Percentiles rank a stretch among this genome's conserved stretches.
Evolutionary conservation across 2,888 invertebrate species (phyloP).

Genomic region (Yponomeuta sedellus): DNA sequence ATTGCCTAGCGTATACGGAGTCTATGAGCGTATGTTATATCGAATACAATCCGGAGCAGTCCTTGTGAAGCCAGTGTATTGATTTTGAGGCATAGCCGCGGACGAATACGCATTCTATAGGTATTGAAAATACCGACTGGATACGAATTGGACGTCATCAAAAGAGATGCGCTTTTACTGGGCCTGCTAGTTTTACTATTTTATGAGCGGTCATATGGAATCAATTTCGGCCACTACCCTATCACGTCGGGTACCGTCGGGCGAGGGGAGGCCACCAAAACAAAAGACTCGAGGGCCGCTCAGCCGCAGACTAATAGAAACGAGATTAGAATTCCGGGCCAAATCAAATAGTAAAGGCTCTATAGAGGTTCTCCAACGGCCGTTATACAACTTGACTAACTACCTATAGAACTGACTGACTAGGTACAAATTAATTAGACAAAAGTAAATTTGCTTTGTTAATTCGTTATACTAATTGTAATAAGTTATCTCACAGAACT

Average conservation of each 20-base stretch:
- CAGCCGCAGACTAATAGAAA: background rate
- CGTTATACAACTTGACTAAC: background rate
- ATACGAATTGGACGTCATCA: background rate
- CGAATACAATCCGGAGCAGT: no score
- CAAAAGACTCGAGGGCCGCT: background rate
- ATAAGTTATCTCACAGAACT: no score
- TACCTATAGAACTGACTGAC: background rate
- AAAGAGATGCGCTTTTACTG: background rate
- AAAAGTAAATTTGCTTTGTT: background rate
- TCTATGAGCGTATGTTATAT: no score
- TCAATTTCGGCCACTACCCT: background rate
- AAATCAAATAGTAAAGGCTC: constrained; percentile 1
- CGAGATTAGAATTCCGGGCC: background rate
- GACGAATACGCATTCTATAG: background rate
- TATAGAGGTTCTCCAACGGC: background rate
- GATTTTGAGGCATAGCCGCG: no score
- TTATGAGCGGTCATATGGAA: background rate
- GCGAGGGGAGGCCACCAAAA: background rate
- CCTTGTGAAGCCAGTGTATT: no score
- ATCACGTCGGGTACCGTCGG: background rate
- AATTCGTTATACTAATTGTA: background rate
- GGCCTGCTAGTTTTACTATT: background rate
- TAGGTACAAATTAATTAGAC: background rate
- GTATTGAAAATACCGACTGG: background rate
- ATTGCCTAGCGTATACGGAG: no score